Conservation (phyloP, 2,113 vertebrate genomes). For the Hippocampus barbouri region DNA sequence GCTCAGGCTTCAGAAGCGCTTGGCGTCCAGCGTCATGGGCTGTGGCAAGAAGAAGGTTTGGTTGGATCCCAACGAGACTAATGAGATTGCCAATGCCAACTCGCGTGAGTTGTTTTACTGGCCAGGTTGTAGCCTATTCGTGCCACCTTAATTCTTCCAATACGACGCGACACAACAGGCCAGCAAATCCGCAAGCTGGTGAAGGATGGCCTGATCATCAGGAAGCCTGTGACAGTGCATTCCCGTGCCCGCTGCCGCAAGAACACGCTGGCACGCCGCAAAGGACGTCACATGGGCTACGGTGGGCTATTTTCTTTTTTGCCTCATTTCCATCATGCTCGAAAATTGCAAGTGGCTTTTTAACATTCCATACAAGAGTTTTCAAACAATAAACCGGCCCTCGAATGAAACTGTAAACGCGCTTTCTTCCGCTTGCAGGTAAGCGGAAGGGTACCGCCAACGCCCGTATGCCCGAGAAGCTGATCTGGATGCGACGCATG, state of each 20-base stretch:
- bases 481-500: constrained; percentile 98
- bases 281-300: constrained; percentile 93
- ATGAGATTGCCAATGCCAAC: constrained; percentile 96
- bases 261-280: constrained; percentile 92
- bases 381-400: not conserved
- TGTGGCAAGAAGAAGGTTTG: constrained; percentile 98
- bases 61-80: constrained; percentile 96
- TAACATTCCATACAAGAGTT: too few species aligned
- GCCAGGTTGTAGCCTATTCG: not conserved
- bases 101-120: constrained; percentile 74
- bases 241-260: constrained; percentile 95
- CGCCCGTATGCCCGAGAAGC: constrained; percentile 95
- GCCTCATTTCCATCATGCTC: too few species aligned
- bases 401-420: not conserved
- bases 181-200: constrained; percentile 97
- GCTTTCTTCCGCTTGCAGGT: constrained; percentile 57
- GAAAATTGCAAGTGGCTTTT: too few species aligned
- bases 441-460: constrained; percentile 98
- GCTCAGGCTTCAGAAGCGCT: constrained; percentile 96
- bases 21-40: constrained; percentile 93
- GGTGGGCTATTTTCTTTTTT: constrained; percentile 61
- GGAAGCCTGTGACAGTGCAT: constrained; percentile 94
- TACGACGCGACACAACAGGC: constrained; percentile 61
- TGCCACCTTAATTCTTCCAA: not conserved
- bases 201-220: constrained; percentile 96